These are phyloP conservation scores for Geodia barretti DNA, from an alignment of 37 sponge, comb jelly and placozoan genomes.

Conservation along the genomic window DNA sequence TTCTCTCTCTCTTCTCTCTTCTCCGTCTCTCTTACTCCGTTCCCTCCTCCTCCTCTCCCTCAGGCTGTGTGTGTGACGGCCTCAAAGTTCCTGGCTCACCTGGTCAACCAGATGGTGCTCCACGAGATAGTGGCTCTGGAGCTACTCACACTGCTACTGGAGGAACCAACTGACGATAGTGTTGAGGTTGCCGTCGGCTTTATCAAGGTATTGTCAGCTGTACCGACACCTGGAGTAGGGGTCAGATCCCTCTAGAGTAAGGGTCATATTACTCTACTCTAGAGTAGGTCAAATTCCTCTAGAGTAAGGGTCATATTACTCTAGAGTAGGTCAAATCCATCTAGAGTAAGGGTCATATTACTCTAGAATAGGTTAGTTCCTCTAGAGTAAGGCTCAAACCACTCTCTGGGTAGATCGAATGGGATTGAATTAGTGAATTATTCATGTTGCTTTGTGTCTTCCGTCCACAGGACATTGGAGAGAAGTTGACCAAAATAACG, in stretches of 20 bases:
- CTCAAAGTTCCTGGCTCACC: constrained; percentile 90
- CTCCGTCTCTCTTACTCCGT: no score
- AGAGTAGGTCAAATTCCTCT: no score
- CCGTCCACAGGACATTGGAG: constrained; percentile 87
- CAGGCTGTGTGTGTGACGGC: constrained; percentile 84
- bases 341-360: no score
- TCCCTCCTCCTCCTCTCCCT: not conserved
- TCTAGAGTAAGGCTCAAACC: no score
- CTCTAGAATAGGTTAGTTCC: no score
- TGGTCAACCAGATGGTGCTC: constrained; percentile 93
- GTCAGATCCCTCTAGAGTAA: no score
- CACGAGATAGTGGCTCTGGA: constrained; percentile 95
- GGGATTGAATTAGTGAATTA: no score
- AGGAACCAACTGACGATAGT: constrained; percentile 92
- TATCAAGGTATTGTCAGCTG: constrained; percentile 74
- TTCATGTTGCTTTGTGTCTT: constrained; percentile 2
- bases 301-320: no score
- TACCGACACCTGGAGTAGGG: no score
- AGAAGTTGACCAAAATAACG: constrained; percentile 74
- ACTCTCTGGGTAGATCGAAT: no score
- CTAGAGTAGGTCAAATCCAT: no score
- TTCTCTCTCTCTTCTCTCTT: not conserved
- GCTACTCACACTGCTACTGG: constrained; percentile 88
- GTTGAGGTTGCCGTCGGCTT: constrained; percentile 94
- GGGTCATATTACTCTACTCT: no score